Percentiles rank a stretch among this genome's conserved stretches.
These are phyloP conservation scores for Drosophila parthenogenetica DNA, from an alignment of 2,888 invertebrate species.

Conservation along the genomic window DNA sequence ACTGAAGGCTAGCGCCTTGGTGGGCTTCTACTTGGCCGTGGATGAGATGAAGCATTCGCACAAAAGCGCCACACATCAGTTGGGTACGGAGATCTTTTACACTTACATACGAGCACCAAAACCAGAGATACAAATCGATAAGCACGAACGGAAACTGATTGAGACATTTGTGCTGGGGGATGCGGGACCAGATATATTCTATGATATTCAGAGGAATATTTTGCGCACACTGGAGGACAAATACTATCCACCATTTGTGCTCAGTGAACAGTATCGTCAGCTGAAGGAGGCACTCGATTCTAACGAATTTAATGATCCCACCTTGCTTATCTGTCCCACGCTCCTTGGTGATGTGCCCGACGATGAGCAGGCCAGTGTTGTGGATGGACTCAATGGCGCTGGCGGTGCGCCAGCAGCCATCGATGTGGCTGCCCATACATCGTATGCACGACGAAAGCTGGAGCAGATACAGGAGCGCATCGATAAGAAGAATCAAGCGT, in stretches of 20 bases:
- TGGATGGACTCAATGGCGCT: constrained; percentile 67
- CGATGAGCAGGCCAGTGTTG: constrained; percentile 70
- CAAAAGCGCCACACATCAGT: constrained; percentile 92
- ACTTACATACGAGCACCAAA: constrained; percentile 93
- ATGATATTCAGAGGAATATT: constrained; percentile 93
- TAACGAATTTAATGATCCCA: constrained; percentile 85
- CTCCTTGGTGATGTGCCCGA: constrained; percentile 68
- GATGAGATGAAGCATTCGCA: constrained; percentile 93
- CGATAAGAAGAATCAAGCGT: constrained; percentile 92
- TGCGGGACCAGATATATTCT: constrained; percentile 94
- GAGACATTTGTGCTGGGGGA: constrained; percentile 95
- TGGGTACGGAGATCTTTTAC: constrained; percentile 96
- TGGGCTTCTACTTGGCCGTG: constrained; percentile 94
- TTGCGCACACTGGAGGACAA: constrained; percentile 93
- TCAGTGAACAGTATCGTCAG: constrained; percentile 93
- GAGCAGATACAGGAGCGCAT: constrained; percentile 94
- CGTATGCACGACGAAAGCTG: constrained; percentile 92
- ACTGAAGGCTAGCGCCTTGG: constrained; percentile 92
- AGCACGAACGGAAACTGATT: constrained; percentile 92
- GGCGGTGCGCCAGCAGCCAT: constrained; percentile 76
- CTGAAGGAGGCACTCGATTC: constrained; percentile 83
- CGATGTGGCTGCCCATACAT: constrained; percentile 93
- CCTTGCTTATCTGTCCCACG: constrained; percentile 77
- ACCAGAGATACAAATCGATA: constrained; percentile 93
- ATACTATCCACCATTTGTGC: constrained; percentile 94